These are phyloP conservation scores for Echinops telfairi DNA, from an alignment of 2,113 vertebrate species.

Conservation along the genomic window DNA sequence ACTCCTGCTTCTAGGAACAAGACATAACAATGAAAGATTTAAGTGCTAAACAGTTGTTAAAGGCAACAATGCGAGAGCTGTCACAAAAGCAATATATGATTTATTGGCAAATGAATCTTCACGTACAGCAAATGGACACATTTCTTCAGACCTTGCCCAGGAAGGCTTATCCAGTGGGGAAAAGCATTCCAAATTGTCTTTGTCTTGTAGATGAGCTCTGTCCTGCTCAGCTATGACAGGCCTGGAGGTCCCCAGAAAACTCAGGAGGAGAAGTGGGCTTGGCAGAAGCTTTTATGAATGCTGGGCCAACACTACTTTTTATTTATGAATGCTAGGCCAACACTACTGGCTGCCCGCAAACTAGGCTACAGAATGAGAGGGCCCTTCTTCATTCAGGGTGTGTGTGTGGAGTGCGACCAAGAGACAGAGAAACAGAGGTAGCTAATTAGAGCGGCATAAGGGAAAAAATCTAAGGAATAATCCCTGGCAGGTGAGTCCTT, in stretches of 20 bases:
- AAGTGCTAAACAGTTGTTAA: not conserved
- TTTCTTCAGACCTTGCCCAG: constrained; percentile 14
- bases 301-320: not conserved
- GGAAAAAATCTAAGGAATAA: not conserved
- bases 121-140: not conserved
- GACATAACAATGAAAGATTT: not conserved
- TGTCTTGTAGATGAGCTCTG: not conserved
- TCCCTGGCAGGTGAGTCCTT: not conserved
- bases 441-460: not conserved
- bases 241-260: not conserved
- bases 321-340: not conserved
- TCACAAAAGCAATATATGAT: not conserved
- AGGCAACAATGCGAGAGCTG: not conserved
- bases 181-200: not conserved
- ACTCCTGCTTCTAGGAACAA: constrained; percentile 6
- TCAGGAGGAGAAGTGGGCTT: too few species aligned
- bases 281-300: not conserved
- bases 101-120: not conserved
- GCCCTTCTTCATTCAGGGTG: not conserved
- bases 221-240: not conserved
- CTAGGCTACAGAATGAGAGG: not conserved
- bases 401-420: not conserved
- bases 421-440: not conserved
- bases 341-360: not conserved
- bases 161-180: not conserved